Base-by-base conservation (phyloP, 2,113 vertebrate species). In the Hystrix brachyura region DNA sequence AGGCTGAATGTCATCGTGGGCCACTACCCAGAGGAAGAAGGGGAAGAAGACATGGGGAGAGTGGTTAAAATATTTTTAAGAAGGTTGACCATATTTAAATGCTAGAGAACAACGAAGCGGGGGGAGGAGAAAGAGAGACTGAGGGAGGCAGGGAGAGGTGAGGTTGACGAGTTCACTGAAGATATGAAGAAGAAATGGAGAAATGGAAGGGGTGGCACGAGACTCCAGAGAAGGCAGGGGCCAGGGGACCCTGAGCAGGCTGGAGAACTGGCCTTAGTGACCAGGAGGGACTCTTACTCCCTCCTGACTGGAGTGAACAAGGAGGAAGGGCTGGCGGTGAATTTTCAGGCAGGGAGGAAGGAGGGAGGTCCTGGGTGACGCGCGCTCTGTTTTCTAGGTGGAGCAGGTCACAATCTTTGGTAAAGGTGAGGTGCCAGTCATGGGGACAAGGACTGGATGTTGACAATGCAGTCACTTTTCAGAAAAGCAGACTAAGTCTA, bases 301-400 rank as follows among this genome's bases (percentile, higher is more conserved):
- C 27, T 23, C 0, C 1, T 0, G 62, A 43, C 0, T 17, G 27
- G 34, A 19, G 23, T 7, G 5, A 46, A 2, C 27, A 87, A 21
- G 34, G 62, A 55, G 0, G 15, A 53, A 15, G 48, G 0, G 38
- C 27, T 21, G 3, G 32, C n/a, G 12, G 0, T 0, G 59, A 27
- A 32, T 71, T 51, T 51, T 51, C 34, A 71, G 82, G 81, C 17
- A 3, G 43, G 48, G 17, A 18, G 18, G 29, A 18, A 25, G 81
- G 29, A 84, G 72, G 82, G 43, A 21, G 43, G 48, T 5, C 46
- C 46, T 59, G 3, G 17, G 48, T 34, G 86, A 74, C 19, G 25
- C 27, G 29, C 84, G 53, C 23, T 87, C 84, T 51, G 1, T n/a
- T 32, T 71, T 34, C 59, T 59, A 53, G 34, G 55, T 32, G 1